A percentile compares a stretch with the other conserved stretches of the same genome.
These are phyloP conservation scores for Opisthograptis luteolata DNA, from an alignment of 2,888 invertebrate genomes.

Conservation along the genomic window DNA sequence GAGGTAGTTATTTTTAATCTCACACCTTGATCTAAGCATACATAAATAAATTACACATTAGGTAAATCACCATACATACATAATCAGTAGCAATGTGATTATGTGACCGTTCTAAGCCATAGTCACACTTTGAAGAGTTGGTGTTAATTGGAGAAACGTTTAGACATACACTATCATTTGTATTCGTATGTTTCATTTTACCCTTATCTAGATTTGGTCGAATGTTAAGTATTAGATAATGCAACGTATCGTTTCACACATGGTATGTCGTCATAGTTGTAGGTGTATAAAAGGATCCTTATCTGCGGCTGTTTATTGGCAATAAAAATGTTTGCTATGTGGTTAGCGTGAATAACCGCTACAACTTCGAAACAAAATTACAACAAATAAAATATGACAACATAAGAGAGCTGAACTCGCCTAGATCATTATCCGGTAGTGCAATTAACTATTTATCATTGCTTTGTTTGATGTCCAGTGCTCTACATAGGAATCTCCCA, in stretches of 20 bases:
- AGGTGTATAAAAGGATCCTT: slow-evolving; percentile 1
- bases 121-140: neutral
- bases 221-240: slow-evolving; percentile 21
- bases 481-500: too few species aligned
- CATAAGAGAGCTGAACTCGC: neutral
- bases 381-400: neutral
- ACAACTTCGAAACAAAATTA: slow-evolving; percentile 1
- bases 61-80: too few species aligned
- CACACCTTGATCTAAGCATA: neutral
- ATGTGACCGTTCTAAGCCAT: neutral
- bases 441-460: too few species aligned
- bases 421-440: too few species aligned
- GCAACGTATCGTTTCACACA: slow-evolving; percentile 20
- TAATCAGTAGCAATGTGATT: neutral
- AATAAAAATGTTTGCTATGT: slow-evolving; percentile 4
- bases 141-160: slow-evolving; percentile 1
- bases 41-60: too few species aligned
- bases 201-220: neutral
- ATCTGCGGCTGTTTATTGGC: slow-evolving; percentile 10
- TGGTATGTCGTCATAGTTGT: neutral
- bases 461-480: too few species aligned
- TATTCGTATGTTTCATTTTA: slow-evolving; percentile 5
- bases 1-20: slow-evolving; percentile 12
- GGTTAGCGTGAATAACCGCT: slow-evolving; percentile 2
- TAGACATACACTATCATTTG: slow-evolving; percentile 2